These are phyloP conservation scores for Dendrolimus punctatus DNA, from an alignment of 1,140 invertebrate species.

Conservation along the genomic window DNA sequence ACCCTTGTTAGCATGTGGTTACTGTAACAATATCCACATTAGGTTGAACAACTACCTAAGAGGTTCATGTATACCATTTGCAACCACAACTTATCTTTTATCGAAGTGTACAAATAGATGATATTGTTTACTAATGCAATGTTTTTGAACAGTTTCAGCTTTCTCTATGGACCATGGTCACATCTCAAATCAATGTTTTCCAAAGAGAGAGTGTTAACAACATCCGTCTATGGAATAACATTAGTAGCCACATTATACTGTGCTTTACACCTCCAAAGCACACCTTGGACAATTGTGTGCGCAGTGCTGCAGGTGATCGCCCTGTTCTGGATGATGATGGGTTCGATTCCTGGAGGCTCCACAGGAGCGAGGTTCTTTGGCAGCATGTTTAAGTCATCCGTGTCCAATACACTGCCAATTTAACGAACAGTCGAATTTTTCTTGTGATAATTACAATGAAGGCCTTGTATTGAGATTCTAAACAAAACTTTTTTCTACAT, in stretches of 20 bases:
- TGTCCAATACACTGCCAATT: slow-evolving; percentile 83
- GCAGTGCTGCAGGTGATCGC: slow-evolving; percentile 90
- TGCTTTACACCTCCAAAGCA: slow-evolving; percentile 89
- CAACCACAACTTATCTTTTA: too few relatives aligned
- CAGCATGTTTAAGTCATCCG: slow-evolving; percentile 86
- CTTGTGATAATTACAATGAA: too few relatives aligned
- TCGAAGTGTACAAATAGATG: neutral
- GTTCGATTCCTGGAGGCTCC: slow-evolving; percentile 93
- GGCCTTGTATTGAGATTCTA: too few relatives aligned
- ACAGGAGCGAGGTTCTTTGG: slow-evolving; percentile 92
- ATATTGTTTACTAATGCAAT: neutral
- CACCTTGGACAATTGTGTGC: slow-evolving; percentile 89
- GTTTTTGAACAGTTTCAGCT: slow-evolving; percentile 84
- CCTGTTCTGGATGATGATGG: slow-evolving; percentile 91
- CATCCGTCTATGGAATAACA: slow-evolving; percentile 85
- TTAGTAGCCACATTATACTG: slow-evolving; percentile 93
- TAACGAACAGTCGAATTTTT: slow-evolving; percentile 58
- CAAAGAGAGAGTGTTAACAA: slow-evolving; percentile 84
- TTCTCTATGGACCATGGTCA: slow-evolving; percentile 90
- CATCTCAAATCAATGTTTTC: slow-evolving; percentile 94
- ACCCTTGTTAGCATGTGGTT: too few relatives aligned
- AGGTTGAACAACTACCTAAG: too few relatives aligned
- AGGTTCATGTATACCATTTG: too few relatives aligned
- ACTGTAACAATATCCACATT: too few relatives aligned
- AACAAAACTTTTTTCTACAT: too few relatives aligned